Percentiles rank a stretch among this genome's conserved stretches.
Conservation (phyloP, 2,888 invertebrate genomes). For the Maniola hyperantus region DNA sequence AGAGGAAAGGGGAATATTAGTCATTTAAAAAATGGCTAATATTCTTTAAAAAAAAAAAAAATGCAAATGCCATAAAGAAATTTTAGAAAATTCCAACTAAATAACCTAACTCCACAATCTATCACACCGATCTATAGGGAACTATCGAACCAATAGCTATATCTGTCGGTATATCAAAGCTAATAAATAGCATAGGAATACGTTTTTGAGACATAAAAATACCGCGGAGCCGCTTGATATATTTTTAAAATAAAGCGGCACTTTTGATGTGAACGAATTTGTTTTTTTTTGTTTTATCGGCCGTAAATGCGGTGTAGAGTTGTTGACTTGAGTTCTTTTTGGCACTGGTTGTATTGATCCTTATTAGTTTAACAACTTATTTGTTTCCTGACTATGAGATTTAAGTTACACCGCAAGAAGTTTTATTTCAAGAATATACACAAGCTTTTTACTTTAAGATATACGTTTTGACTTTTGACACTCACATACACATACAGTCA, state of each 20-base stretch:
- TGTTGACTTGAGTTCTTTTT: conserved; percentile 21
- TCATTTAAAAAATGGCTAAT: too few species aligned
- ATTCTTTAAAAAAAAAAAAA: too few species aligned
- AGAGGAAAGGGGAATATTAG: too few species aligned
- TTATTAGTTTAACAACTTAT: background rate
- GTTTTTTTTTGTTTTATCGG: conserved; percentile 59
- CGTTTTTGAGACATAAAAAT: conserved; percentile 38
- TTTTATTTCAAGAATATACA: too few species aligned
- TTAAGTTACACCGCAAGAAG: too few species aligned
- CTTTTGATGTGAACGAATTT: conserved; percentile 53
- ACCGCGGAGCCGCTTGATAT: conserved; percentile 39
- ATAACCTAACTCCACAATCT: conserved; percentile 3
- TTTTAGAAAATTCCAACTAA: background rate
- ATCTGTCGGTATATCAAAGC: conserved; percentile 25
- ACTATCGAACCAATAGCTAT: background rate
- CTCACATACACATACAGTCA: too few species aligned
- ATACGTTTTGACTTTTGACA: too few species aligned
- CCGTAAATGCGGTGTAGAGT: conserved; percentile 49
- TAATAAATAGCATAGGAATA: conserved; percentile 19
- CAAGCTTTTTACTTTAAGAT: too few species aligned
- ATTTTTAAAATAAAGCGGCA: conserved; percentile 46
- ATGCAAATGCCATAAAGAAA: background rate
- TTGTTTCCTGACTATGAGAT: too few species aligned
- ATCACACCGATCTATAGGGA: conserved; percentile 7
- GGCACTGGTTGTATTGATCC: conserved; percentile 2